Conservation (phyloP, 2,888 invertebrate species). For the Rugalucina vietnamica region DNA sequence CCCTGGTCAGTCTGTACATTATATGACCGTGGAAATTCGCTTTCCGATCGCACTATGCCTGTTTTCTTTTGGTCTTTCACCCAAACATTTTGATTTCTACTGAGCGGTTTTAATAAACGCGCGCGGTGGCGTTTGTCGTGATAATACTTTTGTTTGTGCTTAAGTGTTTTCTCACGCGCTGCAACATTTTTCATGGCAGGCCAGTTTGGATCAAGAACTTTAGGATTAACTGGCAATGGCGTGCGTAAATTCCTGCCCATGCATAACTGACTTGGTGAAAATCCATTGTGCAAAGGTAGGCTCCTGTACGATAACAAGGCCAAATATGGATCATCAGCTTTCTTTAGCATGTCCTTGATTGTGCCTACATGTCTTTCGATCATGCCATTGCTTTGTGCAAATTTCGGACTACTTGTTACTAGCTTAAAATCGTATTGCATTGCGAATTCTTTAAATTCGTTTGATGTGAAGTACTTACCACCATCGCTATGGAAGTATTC, state of each 20-base stretch:
- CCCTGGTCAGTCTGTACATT: constrained; percentile 11
- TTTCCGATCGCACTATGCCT: constrained; percentile 12
- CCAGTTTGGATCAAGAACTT: constrained; percentile 25
- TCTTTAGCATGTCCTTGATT: constrained; percentile 60
- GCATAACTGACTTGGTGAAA: constrained; percentile 72
- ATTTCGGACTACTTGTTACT: constrained; percentile 47
- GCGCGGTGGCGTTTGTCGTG: constrained; percentile 13
- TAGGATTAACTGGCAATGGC: constrained; percentile 51
- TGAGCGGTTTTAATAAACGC: background rate
- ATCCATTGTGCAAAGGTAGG: constrained; percentile 67
- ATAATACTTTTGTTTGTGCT: background rate
- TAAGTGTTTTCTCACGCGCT: background rate
- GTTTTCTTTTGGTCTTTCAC: constrained; percentile 26
- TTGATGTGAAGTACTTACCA: constrained; percentile 40
- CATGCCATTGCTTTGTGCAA: constrained; percentile 51
- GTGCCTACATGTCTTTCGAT: constrained; percentile 33
- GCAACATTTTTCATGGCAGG: constrained; percentile 22
- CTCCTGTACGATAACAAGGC: constrained; percentile 68
- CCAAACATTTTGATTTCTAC: constrained; percentile 2
- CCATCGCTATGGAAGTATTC: constrained; percentile 42
- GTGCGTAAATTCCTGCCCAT: constrained; percentile 71
- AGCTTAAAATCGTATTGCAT: constrained; percentile 50
- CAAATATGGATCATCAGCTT: constrained; percentile 65
- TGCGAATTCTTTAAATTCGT: constrained; percentile 46
- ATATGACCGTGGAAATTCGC: constrained; percentile 21